Percentiles rank a stretch among this genome's conserved stretches.
phyloP scores from a whole-genome alignment of 2,797 vertebrate species.

The Clarias pachynema region DNA sequence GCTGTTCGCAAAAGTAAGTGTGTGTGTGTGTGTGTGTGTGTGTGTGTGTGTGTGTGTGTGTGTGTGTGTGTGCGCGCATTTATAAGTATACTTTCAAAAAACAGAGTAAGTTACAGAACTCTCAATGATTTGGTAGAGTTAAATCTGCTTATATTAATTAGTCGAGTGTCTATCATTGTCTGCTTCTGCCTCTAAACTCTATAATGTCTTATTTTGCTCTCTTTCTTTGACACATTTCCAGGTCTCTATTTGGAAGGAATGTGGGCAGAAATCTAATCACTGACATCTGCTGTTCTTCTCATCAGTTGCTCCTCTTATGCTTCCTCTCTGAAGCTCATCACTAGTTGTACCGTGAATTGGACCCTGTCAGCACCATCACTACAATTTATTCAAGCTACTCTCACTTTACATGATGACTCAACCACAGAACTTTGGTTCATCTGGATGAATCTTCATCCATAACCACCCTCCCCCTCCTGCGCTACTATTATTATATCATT shows the following conservation, averaged over 20 bases:
- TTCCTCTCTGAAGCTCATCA: slow-evolving; percentile 23
- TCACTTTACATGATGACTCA: neutral
- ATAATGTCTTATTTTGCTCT: neutral
- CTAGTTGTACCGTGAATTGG: slow-evolving; percentile 16
- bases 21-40: slow-evolving; percentile 1
- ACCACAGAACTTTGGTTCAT: neutral
- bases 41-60: neutral
- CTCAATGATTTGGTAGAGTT: neutral
- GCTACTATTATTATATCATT: neutral
- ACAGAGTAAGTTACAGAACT: neutral
- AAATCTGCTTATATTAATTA: neutral
- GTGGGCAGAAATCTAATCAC: slow-evolving; percentile 16
- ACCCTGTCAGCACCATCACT: neutral
- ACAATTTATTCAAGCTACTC: neutral
- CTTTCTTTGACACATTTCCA: neutral
- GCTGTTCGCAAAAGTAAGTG: neutral
- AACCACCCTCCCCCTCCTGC: neutral
- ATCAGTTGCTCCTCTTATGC: slow-evolving; percentile 24
- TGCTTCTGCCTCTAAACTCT: neutral
- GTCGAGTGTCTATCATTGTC: neutral
- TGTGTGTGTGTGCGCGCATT: too few relatives aligned
- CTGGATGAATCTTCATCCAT: neutral
- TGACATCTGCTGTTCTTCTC: slow-evolving; percentile 36
- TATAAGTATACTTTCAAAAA: slow-evolving; percentile 1
- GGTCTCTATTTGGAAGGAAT: slow-evolving; percentile 20